Evolutionary conservation across 2,888 invertebrate species (phyloP).

Genomic region (Cephus sareptanus): DNA sequence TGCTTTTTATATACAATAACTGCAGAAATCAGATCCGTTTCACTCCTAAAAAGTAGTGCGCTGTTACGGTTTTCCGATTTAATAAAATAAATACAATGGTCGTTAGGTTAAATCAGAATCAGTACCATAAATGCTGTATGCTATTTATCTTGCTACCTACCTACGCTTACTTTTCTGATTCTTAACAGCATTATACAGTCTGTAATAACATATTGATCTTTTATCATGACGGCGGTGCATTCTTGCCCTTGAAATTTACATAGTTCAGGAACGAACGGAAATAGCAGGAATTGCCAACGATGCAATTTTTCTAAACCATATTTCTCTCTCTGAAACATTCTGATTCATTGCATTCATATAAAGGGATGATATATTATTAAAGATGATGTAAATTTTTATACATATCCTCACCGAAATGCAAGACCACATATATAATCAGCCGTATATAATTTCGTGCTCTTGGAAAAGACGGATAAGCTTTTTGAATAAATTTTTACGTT

Average conservation of each 20-base stretch:
- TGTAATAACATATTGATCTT: neutral
- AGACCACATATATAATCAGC: neutral
- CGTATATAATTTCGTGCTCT: too few relatives aligned
- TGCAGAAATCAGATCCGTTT: neutral
- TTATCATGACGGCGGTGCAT: neutral
- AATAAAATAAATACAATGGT: neutral
- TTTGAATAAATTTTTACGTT: neutral
- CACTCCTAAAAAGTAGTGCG: neutral
- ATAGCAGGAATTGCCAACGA: conserved; percentile 22
- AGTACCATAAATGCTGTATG: neutral
- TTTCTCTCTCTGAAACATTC: neutral
- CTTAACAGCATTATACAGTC: neutral
- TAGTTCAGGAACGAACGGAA: conserved; percentile 26
- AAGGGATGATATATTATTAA: neutral
- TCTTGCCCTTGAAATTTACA: conserved; percentile 38
- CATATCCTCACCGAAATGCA: neutral
- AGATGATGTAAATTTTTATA: neutral
- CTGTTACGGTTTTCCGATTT: neutral
- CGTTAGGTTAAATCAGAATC: neutral
- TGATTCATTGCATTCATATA: neutral
- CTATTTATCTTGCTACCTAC: too few relatives aligned
- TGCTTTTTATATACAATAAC: neutral
- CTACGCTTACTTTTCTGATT: neutral
- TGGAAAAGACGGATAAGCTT: too few relatives aligned
- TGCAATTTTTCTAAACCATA: neutral